Percentiles rank a stretch among this genome's conserved stretches.
phyloP scores from a whole-genome alignment of 2,888 invertebrate genomes.

The Colletes collaris region DNA sequence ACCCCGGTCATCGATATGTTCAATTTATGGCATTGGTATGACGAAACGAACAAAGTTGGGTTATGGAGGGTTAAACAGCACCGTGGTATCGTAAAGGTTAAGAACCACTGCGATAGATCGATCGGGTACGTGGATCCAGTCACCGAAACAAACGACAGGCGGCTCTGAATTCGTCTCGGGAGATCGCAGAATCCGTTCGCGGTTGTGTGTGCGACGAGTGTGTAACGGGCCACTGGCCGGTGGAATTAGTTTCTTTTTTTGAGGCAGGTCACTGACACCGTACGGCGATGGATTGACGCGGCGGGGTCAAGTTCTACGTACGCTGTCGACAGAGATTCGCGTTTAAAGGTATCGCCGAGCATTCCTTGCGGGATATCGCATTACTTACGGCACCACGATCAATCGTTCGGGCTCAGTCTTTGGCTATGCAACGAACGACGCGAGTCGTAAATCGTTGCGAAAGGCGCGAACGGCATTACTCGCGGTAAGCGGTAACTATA shows the following conservation, averaged over 20 bases:
- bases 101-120: conserved; percentile 5
- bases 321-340: conserved; percentile 51
- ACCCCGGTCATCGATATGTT: too few species aligned
- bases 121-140: conserved; percentile 31
- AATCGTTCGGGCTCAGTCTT: conserved; percentile 43
- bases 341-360: conserved; percentile 63
- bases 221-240: conserved; percentile 55
- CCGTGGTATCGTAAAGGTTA: too few species aligned
- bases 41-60: too few species aligned
- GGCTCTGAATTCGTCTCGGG: conserved; percentile 43
- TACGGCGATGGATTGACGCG: conserved; percentile 55
- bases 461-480: conserved; percentile 39
- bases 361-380: conserved; percentile 72
- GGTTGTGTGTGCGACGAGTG: conserved; percentile 35
- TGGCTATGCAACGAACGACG: conserved; percentile 45
- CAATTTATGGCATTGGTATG: too few species aligned
- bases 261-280: conserved; percentile 70
- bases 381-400: conserved; percentile 62
- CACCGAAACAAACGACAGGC: conserved; percentile 41
- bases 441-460: conserved; percentile 47
- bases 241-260: conserved; percentile 66
- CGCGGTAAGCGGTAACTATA: conserved; percentile 26
- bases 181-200: conserved; percentile 36
- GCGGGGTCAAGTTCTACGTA: conserved; percentile 60
- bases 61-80: too few species aligned